Evolutionary conservation across 2,113 vertebrate species (phyloP), one percentile per base, ranked within the genome.

Genomic region (Lophochroa leadbeateri): DNA sequence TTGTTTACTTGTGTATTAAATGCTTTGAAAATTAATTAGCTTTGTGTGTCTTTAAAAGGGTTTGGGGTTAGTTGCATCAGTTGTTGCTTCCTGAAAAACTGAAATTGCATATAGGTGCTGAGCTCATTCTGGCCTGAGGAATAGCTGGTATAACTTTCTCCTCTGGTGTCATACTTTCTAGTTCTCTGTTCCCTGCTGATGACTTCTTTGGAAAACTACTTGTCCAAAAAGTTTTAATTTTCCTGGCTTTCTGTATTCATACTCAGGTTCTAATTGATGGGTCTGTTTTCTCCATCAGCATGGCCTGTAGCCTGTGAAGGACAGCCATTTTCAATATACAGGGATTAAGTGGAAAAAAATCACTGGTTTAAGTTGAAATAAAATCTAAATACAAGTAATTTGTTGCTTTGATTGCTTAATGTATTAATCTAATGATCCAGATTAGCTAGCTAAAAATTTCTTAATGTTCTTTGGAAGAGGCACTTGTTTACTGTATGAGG

Each of bases 271-370:
- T 78, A 35, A 60, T 43, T 74, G 83, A 33, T 33, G 41, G 49
- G 21, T 92, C 91, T 96, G 91, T 71, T 93, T 93, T 88, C 43
- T 92, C 55, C 60, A 83, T 97, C 69, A 92, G 29, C 9, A 2
- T 39, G 44, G 72, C 80, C 60, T 78, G 46, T 35, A 92, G 91
- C 82, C 65, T 75, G 3, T 60, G 43, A 60, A 78, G 43, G 35
- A 75, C 43, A 57, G 44, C 57, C 9, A 0, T 47, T 90, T 88
- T 75, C 57, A 80, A 17, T 57, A 64, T 5, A 4, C 2, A 1
- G 64, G 47, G 6, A 74, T 78, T 20, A 47, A 79, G 52, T 90
- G 57, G 57, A 35, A 13, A 64, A 91, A 85, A 76, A 47, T 37
- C 46, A 33, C 44, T 68, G 25, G 9, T 47, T 86, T 68, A 65